A percentile compares a stretch with the other conserved stretches of the same genome.
Conservation (phyloP, 2,888 invertebrate genomes). For the Emmelina monodactyla region DNA sequence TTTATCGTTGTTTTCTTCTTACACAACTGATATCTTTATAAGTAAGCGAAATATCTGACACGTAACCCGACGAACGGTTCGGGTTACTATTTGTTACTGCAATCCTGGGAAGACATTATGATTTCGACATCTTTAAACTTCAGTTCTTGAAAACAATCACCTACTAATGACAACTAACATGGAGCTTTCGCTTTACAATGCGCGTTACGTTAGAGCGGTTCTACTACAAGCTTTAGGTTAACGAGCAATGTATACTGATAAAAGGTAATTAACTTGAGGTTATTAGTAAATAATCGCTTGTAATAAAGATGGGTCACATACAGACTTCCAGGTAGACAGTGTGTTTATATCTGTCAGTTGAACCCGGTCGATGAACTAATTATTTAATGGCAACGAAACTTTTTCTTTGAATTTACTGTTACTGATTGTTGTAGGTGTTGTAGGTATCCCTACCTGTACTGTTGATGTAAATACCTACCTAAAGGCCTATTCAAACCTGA, state of each 20-base stretch:
- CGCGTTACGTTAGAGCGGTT: neutral
- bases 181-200: neutral
- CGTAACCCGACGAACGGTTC: conserved; percentile 40
- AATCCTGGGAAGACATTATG: conserved; percentile 52
- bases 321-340: neutral
- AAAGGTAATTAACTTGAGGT: neutral
- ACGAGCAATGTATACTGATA: neutral
- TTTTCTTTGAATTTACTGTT: too few relatives aligned
- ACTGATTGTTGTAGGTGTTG: too few relatives aligned
- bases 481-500: too few relatives aligned
- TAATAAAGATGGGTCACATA: neutral
- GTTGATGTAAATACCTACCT: too few relatives aligned
- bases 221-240: neutral
- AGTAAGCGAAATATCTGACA: conserved; percentile 21
- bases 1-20: conserved; percentile 19
- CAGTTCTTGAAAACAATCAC: neutral
- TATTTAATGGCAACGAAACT: too few relatives aligned
- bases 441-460: too few relatives aligned
- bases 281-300: neutral
- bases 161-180: neutral
- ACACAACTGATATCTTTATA: conserved; percentile 21
- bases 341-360: too few relatives aligned
- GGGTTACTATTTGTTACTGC: conserved; percentile 33
- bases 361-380: too few relatives aligned
- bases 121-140: conserved; percentile 27